A percentile compares a stretch with the other conserved stretches of the same genome.
Evolutionary conservation across 2,888 invertebrate genomes (phyloP).

Genomic region (Hemaris fuciformis): DNA sequence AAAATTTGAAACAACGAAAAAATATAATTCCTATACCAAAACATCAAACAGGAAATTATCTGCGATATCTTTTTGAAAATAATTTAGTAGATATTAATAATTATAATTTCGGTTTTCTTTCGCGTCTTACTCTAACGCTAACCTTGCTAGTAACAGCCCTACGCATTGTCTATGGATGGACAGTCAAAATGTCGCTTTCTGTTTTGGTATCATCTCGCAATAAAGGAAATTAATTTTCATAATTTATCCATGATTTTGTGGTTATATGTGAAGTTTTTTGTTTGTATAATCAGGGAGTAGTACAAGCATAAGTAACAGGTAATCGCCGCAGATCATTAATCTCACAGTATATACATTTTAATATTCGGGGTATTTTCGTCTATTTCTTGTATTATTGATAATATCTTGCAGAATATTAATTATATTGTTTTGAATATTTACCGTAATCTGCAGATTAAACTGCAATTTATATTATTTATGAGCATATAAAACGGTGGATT

Average conservation of each 20-base stretch:
- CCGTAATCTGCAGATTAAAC: background rate
- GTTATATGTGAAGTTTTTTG: slow-evolving; percentile 38
- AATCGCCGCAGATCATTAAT: slow-evolving; percentile 19
- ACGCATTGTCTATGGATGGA: slow-evolving; percentile 54
- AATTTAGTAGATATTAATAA: background rate
- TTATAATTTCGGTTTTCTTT: background rate
- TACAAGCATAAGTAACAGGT: slow-evolving; percentile 21
- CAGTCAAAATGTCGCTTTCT: slow-evolving; percentile 75
- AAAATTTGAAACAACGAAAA: too few relatives aligned
- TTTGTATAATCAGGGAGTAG: slow-evolving; percentile 35
- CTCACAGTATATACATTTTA: background rate
- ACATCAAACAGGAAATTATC: too few relatives aligned
- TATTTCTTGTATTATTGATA: slow-evolving; percentile 7
- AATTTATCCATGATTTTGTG: slow-evolving; percentile 52
- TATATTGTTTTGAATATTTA: background rate
- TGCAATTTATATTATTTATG: background rate
- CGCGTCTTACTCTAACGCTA: background rate
- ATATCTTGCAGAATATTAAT: background rate
- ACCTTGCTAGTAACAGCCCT: background rate
- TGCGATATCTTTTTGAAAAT: background rate
- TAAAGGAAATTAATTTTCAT: slow-evolving; percentile 64
- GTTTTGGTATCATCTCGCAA: slow-evolving; percentile 72
- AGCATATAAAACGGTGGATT: slow-evolving; percentile 7
- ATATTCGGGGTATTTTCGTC: slow-evolving; percentile 10
- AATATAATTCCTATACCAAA: too few relatives aligned